Base-by-base conservation (phyloP, 2,113 vertebrate species). In the Lepisosteus oculatus region DNA sequence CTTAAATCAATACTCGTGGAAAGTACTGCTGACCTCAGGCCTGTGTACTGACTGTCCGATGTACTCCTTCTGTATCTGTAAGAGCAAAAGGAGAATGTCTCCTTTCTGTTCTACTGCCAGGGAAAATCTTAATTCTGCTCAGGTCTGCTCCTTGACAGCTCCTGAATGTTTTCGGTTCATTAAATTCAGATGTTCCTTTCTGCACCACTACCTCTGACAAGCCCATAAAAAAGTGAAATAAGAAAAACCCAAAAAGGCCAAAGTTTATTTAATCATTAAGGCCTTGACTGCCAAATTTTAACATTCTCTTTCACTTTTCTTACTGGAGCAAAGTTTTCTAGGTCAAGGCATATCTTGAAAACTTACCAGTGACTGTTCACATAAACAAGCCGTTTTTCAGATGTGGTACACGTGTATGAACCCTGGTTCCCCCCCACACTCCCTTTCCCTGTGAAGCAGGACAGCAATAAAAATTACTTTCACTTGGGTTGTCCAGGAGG, bases 101-200 rank as follows among this genome's bases (percentile, higher is more conserved):
- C 9, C 47, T 51, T 51, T 51, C 47, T 51, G 47, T 51, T 51
- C 47, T 9, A 6, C 47, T 51, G 47, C n/a, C 15, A 54, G 66
- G 3, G 41, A 6, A 59, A 12, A 59, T 69, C 41, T 71, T 61
- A 62, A 62, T 71, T 62, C 69, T 11, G 43, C 69, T 71, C 69
- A 51, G 42, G 69, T 47, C 62, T 17, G 55, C 29, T 15, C 61
- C 11, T 55, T 43, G 61, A 41, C 62, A 67, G 17, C 56, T 29
- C 42, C 55, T 61, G 66, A 66, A 57, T 65, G 68, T 15, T 59
- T 70, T 74, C 57, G 61, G 43, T 56, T 74, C 67, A 70, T 65
- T 74, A 45, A 9, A 57, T 9, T 55, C 54, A 57, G 67, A 74
- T 57, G 59, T 69, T 65, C 42, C 61, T 70, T 69, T 74, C 61